Percentiles rank a stretch among this genome's conserved stretches.
These are phyloP conservation scores for Laticauda colubrina DNA, from an alignment of 2,113 vertebrate species.

Conservation along the genomic window DNA sequence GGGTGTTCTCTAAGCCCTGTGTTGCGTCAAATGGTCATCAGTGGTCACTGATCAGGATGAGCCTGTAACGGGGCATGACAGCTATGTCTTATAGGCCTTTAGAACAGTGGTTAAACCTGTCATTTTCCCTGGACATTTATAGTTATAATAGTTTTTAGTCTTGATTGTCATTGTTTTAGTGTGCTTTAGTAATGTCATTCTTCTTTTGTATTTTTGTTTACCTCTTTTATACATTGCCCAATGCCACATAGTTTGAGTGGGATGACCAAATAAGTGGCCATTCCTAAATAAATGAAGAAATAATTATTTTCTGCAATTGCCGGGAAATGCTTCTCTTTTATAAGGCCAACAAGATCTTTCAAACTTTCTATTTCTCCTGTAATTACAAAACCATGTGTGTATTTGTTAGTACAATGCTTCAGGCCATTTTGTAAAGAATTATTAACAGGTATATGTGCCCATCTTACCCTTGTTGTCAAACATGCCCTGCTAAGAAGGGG, in stretches of 20 bases:
- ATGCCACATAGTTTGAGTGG: not conserved
- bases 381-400: not conserved
- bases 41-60: no score
- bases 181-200: not conserved
- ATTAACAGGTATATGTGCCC: not conserved
- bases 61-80: no score
- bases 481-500: not conserved
- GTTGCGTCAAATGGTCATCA: no score
- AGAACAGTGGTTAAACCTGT: not conserved
- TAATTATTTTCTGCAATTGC: not conserved
- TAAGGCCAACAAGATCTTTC: not conserved
- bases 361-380: not conserved
- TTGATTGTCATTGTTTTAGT: not conserved
- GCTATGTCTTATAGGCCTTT: not conserved
- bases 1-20: not conserved
- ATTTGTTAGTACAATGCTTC: not conserved
- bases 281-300: not conserved
- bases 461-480: not conserved
- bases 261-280: not conserved
- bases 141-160: not conserved
- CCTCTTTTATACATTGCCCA: not conserved
- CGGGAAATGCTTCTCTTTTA: not conserved
- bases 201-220: not conserved
- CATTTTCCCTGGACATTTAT: not conserved
- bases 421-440: not conserved